A percentile compares a stretch with the other conserved stretches of the same genome.
phyloP scores from a whole-genome alignment of 2,797 vertebrate species.

The Alosa sapidissima region DNA sequence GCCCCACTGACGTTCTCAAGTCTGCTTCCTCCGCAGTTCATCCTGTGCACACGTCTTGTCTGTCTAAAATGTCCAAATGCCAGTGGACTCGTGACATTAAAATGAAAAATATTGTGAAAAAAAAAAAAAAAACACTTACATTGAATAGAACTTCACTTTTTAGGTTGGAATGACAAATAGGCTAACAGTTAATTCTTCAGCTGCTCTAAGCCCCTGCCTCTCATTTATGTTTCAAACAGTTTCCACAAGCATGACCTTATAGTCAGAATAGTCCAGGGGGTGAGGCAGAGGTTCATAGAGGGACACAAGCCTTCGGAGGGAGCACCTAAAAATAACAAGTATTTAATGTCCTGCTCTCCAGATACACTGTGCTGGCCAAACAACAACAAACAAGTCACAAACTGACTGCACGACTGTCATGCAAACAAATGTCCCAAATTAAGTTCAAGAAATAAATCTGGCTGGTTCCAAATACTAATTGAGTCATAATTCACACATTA shows the following conservation, averaged over 20 bases:
- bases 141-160: not conserved
- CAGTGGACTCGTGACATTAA: not conserved
- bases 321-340: slow-evolving; percentile 17
- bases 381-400: no score
- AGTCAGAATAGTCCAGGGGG: not conserved
- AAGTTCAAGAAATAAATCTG: no score
- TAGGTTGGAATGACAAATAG: not conserved
- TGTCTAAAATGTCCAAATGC: not conserved
- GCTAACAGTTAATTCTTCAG: not conserved
- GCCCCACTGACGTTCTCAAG: slow-evolving; percentile 19
- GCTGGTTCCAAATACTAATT: no score
- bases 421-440: not conserved
- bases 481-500: no score
- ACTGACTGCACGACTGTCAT: not conserved
- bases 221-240: not conserved
- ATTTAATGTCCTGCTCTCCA: not conserved
- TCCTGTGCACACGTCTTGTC: not conserved
- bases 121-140: not conserved
- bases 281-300: not conserved
- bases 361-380: not conserved
- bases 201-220: not conserved
- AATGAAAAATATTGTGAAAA: not conserved
- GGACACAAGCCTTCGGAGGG: not conserved
- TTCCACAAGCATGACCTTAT: not conserved
- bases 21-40: not conserved